Conservation (phyloP, 2,113 vertebrate genomes). For the Nothobranchius furzeri region DNA sequence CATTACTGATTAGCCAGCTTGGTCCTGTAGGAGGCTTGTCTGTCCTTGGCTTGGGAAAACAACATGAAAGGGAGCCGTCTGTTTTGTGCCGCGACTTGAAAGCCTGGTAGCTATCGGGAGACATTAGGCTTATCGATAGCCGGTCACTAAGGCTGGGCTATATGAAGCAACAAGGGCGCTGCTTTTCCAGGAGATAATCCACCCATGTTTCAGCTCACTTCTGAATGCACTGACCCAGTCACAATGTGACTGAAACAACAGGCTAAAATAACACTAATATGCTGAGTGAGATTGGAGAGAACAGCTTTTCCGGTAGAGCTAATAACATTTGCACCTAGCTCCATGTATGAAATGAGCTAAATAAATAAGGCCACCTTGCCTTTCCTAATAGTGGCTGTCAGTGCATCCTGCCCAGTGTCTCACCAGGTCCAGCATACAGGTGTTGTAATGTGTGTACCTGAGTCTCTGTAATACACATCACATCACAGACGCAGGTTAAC, state of each 20-base stretch:
- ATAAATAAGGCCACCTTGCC: no score
- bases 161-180: slow-evolving; percentile 87
- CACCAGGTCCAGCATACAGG: no score
- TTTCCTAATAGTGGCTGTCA: no score
- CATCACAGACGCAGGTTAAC: slow-evolving; percentile 47
- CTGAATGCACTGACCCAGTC: slow-evolving; percentile 62
- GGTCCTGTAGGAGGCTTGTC: slow-evolving; percentile 78
- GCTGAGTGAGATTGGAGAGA: slow-evolving; percentile 17
- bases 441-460: not conserved
- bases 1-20: slow-evolving; percentile 92
- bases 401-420: no score
- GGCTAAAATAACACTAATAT: slow-evolving; percentile 16
- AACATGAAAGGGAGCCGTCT: slow-evolving; percentile 89
- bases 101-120: slow-evolving; percentile 87
- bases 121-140: slow-evolving; percentile 87
- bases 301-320: slow-evolving; percentile 34
- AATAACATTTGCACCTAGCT: no score
- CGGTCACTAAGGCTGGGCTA: slow-evolving; percentile 79
- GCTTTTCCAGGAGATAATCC: slow-evolving; percentile 82
- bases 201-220: slow-evolving; percentile 65
- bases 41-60: slow-evolving; percentile 90
- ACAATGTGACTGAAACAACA: slow-evolving; percentile 30
- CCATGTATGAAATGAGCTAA: no score
- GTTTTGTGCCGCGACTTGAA: slow-evolving; percentile 88
- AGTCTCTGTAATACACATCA: slow-evolving; percentile 29